Conservation (phyloP, 2,888 invertebrate species). For the Tortricodes alternella region DNA sequence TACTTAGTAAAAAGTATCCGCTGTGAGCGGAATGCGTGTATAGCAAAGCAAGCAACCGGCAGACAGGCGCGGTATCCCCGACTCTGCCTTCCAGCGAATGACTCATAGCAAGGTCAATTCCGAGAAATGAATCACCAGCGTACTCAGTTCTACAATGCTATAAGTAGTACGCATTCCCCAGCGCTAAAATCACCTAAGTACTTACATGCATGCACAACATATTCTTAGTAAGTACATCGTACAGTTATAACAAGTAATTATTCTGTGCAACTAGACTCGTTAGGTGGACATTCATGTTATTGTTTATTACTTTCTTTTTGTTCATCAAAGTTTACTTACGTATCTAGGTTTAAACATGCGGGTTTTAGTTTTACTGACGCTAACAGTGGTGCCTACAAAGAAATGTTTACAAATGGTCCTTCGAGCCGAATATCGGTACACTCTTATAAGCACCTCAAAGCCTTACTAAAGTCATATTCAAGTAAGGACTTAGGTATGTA, state of each 20-base stretch:
- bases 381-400: background rate
- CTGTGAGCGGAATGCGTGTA: constrained; percentile 70
- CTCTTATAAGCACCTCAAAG: too few species aligned
- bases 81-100: constrained; percentile 83
- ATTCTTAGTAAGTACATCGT: constrained; percentile 7
- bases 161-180: constrained; percentile 74
- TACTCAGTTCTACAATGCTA: constrained; percentile 76
- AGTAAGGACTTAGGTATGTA: constrained; percentile 13
- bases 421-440: constrained; percentile 12
- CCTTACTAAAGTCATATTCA: too few species aligned
- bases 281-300: background rate
- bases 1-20: constrained; percentile 54
- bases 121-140: constrained; percentile 83
- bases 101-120: constrained; percentile 84
- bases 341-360: too few species aligned
- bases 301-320: background rate
- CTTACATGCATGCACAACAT: constrained; percentile 11
- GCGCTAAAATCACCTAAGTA: constrained; percentile 49
- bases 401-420: constrained; percentile 15
- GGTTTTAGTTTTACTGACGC: too few species aligned
- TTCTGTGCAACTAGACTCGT: constrained; percentile 11
- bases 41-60: constrained; percentile 69
- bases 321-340: background rate
- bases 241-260: constrained; percentile 19
- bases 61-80: constrained; percentile 83